These are phyloP conservation scores for Clupea harengus DNA, from an alignment of 2,113 vertebrate genomes.

Conservation along the genomic window DNA sequence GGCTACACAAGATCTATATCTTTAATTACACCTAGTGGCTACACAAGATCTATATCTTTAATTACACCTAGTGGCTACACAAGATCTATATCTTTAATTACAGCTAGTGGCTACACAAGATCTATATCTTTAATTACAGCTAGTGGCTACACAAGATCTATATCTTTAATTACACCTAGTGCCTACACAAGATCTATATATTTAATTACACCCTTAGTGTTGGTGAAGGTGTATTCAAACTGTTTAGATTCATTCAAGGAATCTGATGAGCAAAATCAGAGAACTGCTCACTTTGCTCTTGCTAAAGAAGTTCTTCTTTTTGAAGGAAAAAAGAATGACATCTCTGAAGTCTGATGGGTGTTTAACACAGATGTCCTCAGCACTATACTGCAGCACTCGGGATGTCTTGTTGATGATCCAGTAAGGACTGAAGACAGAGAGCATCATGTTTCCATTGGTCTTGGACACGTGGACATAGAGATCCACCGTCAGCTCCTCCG, in stretches of 20 bases:
- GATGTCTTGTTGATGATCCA: conserved; percentile 98
- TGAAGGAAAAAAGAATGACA: conserved; percentile 91
- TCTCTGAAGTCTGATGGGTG: conserved; percentile 89
- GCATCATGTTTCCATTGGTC: conserved; percentile 63
- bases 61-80: no score
- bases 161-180: no score
- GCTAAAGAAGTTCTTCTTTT: conserved; percentile 90
- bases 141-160: no score
- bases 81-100: no score
- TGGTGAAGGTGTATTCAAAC: background rate
- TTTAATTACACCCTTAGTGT: background rate
- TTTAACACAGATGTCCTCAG: conserved; percentile 84
- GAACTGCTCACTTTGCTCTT: conserved; percentile 84
- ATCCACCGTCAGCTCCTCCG: conserved; percentile 68
- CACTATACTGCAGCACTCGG: conserved; percentile 87
- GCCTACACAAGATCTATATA: background rate
- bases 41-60: no score
- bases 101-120: no score
- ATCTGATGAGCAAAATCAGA: background rate
- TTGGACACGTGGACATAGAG: conserved; percentile 73
- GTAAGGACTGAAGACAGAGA: conserved; percentile 90
- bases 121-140: no score
- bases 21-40: no score
- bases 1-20: background rate
- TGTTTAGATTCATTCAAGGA: background rate